phyloP scores from a whole-genome alignment of 2,797 vertebrate genomes.

The Mus spretus region DNA sequence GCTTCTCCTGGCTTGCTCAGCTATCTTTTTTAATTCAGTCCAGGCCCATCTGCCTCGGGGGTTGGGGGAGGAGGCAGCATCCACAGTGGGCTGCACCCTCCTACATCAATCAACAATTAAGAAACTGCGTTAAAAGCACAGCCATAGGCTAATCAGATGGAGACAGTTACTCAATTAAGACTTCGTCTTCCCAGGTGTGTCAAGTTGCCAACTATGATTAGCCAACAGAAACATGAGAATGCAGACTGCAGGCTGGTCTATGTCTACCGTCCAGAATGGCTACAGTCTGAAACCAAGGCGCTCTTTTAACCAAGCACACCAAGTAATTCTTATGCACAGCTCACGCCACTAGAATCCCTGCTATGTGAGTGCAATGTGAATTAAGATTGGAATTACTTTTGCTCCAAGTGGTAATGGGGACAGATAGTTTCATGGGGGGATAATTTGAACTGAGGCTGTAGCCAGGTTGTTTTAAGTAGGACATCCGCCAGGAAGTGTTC shows the following conservation, averaged over 20 bases:
- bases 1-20: not conserved
- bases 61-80: not conserved
- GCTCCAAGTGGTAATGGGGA: too few relatives aligned
- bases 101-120: not conserved
- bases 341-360: not conserved
- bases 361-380: not conserved
- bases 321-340: not conserved
- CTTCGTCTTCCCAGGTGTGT: not conserved
- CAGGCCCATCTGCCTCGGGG: not conserved
- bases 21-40: not conserved
- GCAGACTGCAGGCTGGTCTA: not conserved
- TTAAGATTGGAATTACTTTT: not conserved
- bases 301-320: not conserved
- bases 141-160: not conserved
- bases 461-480: not conserved
- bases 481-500: not conserved
- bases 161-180: not conserved
- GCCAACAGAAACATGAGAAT: not conserved
- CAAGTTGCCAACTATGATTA: not conserved
- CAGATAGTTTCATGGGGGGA: not conserved
- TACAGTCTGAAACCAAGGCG: not conserved
- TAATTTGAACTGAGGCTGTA: constrained; percentile 21
- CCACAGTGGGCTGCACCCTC: not conserved
- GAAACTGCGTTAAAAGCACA: not conserved
- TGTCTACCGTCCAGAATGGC: not conserved